Evolutionary conservation across 2,113 vertebrate species (phyloP).

Genomic region (Pelecanoides urinatrix): DNA sequence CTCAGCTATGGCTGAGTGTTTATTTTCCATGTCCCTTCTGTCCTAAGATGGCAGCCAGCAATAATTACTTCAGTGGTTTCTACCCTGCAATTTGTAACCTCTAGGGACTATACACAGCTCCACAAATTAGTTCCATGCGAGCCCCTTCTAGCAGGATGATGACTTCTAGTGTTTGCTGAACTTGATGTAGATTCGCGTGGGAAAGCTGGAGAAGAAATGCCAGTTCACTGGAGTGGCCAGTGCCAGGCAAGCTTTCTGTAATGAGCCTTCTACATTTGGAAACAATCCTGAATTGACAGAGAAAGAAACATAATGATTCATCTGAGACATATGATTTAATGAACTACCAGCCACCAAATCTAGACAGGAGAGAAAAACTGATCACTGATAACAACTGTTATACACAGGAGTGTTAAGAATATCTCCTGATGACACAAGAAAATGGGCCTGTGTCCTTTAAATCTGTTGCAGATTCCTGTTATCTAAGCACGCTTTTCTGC

Average conservation of each 20-base stretch:
- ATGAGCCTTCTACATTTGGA: background rate
- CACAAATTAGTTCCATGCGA: conserved; percentile 17
- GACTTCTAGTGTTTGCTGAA: background rate
- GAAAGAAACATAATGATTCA: background rate
- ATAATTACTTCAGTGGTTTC: conserved; percentile 42
- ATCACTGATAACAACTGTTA: background rate
- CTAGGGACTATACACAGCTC: background rate
- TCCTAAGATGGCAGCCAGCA: conserved; percentile 43
- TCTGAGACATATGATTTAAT: background rate
- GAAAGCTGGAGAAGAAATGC: conserved; percentile 24
- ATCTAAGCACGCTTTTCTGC: background rate
- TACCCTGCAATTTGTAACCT: conserved; percentile 44
- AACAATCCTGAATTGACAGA: background rate
- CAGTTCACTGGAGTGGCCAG: background rate
- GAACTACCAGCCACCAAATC: background rate
- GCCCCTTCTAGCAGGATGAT: background rate
- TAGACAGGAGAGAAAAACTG: background rate
- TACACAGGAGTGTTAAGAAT: background rate
- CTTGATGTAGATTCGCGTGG: background rate
- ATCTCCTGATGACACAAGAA: background rate
- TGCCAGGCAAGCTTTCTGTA: background rate
- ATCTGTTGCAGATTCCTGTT: background rate
- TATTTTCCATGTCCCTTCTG: conserved; percentile 47
- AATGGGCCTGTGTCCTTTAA: background rate
- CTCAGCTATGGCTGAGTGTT: conserved; percentile 28